Evolutionary conservation across 2,113 vertebrate genomes (phyloP).

Genomic region (Hoplias malabaricus): DNA sequence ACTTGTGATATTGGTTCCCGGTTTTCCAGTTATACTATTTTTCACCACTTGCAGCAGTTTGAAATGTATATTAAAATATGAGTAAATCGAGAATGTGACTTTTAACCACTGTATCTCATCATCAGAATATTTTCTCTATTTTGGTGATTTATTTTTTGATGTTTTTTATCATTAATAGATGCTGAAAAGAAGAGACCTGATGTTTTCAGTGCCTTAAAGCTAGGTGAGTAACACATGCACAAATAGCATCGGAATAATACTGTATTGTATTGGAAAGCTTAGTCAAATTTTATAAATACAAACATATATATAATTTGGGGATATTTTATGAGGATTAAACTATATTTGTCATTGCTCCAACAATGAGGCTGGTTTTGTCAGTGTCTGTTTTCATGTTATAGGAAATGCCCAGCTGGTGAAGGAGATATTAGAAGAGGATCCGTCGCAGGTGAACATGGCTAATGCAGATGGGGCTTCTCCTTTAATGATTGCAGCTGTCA

Average conservation of each 20-base stretch:
- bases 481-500: slow-evolving; percentile 94
- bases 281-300: not conserved
- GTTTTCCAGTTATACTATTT: no score
- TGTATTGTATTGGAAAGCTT: not conserved
- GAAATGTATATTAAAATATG: no score
- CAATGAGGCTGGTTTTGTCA: not conserved
- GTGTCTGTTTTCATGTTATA: slow-evolving; percentile 51
- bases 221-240: slow-evolving; percentile 74
- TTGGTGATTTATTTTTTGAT: not conserved
- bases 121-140: not conserved
- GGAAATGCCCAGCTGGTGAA: slow-evolving; percentile 91
- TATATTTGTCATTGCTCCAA: not conserved
- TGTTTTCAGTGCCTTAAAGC: slow-evolving; percentile 90
- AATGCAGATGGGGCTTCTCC: slow-evolving; percentile 92
- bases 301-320: not conserved
- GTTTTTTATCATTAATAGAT: slow-evolving; percentile 72
- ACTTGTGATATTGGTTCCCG: no score
- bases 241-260: not conserved
- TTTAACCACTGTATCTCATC: no score
- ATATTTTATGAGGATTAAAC: not conserved
- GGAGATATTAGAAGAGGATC: slow-evolving; percentile 91
- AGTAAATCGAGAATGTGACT: no score
- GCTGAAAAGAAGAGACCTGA: slow-evolving; percentile 90
- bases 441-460: slow-evolving; percentile 85
- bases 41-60: no score